Evolutionary conservation across 2,888 invertebrate species (phyloP), one percentile per base, ranked within the genome.

Genomic region (Drosophila sordidula): DNA sequence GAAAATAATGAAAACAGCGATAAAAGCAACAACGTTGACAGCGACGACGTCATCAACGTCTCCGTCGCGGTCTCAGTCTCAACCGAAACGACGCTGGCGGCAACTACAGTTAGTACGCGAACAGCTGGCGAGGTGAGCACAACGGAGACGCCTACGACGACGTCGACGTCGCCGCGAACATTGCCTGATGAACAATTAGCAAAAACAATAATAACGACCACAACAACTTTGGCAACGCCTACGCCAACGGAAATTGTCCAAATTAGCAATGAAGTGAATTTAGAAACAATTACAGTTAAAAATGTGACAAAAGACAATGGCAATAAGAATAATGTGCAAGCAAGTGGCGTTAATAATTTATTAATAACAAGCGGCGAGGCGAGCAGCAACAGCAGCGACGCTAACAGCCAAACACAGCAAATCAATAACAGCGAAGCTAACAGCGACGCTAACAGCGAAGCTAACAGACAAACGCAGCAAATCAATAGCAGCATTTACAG

Each of bases 231-330:
- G 62, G 67, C 70, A 73, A 73, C 70, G 66, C 58, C 58, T 52
- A 71, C 77, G 75, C 80, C 80, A 72, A 75, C 75, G 81, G 85
- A 86, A 84, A 78, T 78, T 71, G 69, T 75, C 77, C 90, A 90
- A 90, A 90, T 87, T 72, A 83, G 87, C 80, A 86, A 89, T 80
- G 82, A 88, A 81, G 85, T 86, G 70, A 82, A 85, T 74, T 80
- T 78, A 75, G 88, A 84, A 56, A 58, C 75, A 72, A 76, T 73
- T 64, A 64, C 75, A 58, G 57, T 73, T 65, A 68, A 62, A 62
- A 70, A 65, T 70, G 64, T 42, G 54, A 62, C 68, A 72, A 69
- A 52, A 47, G 74, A 56, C 39, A 65, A 70, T 52, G 42, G 45
- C 54, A 63, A 38, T 44, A 54, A 45, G 47, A 42, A 56, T 58